These are phyloP conservation scores for Stenoptilia bipunctidactyla DNA, from an alignment of 2,888 invertebrate genomes.

Conservation along the genomic window DNA sequence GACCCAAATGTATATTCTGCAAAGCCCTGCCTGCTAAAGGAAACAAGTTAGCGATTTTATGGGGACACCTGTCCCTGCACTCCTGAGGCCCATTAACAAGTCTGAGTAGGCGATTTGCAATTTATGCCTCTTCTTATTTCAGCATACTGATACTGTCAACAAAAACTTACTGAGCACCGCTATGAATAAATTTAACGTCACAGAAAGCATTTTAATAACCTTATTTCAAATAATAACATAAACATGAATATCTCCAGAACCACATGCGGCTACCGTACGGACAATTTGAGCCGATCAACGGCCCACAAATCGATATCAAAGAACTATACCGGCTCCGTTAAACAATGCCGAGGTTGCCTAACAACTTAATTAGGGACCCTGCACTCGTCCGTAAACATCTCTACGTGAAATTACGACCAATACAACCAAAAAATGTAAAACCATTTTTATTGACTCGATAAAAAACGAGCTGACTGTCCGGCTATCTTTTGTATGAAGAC, in stretches of 20 bases:
- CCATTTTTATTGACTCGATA: constrained; percentile 68
- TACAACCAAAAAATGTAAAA: constrained; percentile 67
- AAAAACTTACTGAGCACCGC: not conserved
- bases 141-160: not conserved
- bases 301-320: constrained; percentile 44
- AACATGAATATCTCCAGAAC: not conserved
- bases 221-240: constrained; percentile 5
- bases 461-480: constrained; percentile 64
- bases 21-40: constrained; percentile 24
- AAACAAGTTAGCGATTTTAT: constrained; percentile 28
- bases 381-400: constrained; percentile 66
- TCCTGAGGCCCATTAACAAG: constrained; percentile 11
- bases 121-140: not conserved
- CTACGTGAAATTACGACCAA: constrained; percentile 67
- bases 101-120: not conserved
- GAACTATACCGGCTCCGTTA: constrained; percentile 47
- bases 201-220: not conserved
- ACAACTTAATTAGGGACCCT: constrained; percentile 70
- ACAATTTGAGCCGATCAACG: constrained; percentile 39
- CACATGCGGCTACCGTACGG: constrained; percentile 43
- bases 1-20: not conserved
- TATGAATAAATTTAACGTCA: not conserved
- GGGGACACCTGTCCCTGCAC: constrained; percentile 26
- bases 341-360: constrained; percentile 62
- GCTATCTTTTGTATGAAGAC: constrained; percentile 56